Conservation (phyloP, 2,797 vertebrate genomes). For the Cyprinodon diabolis region DNA sequence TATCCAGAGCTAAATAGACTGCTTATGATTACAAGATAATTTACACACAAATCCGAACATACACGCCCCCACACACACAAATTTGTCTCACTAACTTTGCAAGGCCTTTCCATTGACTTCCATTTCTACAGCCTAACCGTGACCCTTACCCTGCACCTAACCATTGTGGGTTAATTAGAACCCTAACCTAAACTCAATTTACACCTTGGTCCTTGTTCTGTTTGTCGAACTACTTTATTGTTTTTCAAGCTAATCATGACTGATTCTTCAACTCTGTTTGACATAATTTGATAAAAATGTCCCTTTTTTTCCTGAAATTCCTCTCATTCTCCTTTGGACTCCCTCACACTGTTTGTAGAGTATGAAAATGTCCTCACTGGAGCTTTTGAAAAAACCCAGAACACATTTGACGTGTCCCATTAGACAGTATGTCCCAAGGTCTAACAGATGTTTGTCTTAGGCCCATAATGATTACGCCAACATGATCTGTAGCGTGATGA, state of each 20-base stretch:
- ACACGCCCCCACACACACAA: too few species aligned
- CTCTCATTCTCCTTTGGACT: conserved; percentile 50
- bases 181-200: too few species aligned
- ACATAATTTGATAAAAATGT: conserved; percentile 61
- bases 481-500: conserved; percentile 73
- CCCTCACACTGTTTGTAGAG: conserved; percentile 43
- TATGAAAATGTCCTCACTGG: conserved; percentile 58
- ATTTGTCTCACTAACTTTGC: not conserved
- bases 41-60: not conserved
- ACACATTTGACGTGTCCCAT: conserved; percentile 69
- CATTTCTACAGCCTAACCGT: too few species aligned
- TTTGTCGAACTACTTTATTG: conserved; percentile 10
- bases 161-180: too few species aligned
- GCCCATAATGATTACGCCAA: conserved; percentile 74
- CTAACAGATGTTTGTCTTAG: conserved; percentile 63
- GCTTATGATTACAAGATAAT: conserved; percentile 23
- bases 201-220: not conserved
- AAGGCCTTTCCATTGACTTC: too few species aligned
- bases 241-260: conserved; percentile 48
- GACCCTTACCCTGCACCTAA: too few species aligned
- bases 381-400: conserved; percentile 70
- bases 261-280: conserved; percentile 53
- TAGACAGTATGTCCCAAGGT: conserved; percentile 68
- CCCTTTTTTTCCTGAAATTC: conserved; percentile 65
- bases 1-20: conserved; percentile 34